Base-by-base conservation (phyloP, 2,888 invertebrate species). In the Synergus umbraculus region DNA sequence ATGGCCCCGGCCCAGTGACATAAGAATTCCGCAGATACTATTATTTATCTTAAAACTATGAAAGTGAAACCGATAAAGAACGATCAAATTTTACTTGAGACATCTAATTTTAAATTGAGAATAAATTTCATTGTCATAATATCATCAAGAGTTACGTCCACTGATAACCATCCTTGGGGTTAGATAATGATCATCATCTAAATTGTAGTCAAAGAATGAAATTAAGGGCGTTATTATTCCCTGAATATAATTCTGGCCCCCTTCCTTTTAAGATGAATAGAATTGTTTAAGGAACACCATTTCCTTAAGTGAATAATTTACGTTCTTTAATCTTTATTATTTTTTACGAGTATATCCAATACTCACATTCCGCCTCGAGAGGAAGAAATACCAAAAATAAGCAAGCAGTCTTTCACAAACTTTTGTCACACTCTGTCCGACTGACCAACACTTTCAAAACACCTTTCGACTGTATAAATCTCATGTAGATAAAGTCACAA, bases 101-200 rank as follows among this genome's bases (percentile, higher is more conserved):
- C 15, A 54, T 4, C 22, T 29, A 73, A 54, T 49, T 49, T 46
- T 9, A n/a, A 22, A 73, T 54, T 37, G 29, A 73, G 4, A 37
- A 9, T n/a, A 60, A 12, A 73, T 49, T 29, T 73, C 49, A 73
- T 49, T 73, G 46, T 15, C 15, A 22, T 29, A 73, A 73, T 54
- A 49, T 54, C n/a, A 73, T 73, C 49, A 49, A 49, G 22, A 73
- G 49, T 22, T 22, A 22, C 29, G n/a, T 73, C 49, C 69, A 49
- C 49, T 46, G 37, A 15, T 37, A 73, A 73, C 49, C 8, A 46
- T 49, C 49, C 49, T 29, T 73, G 13, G 49, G 29, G 46, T 49
- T 49, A 46, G 22, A 73, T 54, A 73, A 73, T 73, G 69, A 49
- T 49, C 49, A 73, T 73, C 69, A 49, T 46, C 49, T 76, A 78